A percentile compares a stretch with the other conserved stretches of the same genome.
These are phyloP conservation scores for Elysia chlorotica DNA, from an alignment of 1,140 invertebrate genomes.

Conservation along the genomic window DNA sequence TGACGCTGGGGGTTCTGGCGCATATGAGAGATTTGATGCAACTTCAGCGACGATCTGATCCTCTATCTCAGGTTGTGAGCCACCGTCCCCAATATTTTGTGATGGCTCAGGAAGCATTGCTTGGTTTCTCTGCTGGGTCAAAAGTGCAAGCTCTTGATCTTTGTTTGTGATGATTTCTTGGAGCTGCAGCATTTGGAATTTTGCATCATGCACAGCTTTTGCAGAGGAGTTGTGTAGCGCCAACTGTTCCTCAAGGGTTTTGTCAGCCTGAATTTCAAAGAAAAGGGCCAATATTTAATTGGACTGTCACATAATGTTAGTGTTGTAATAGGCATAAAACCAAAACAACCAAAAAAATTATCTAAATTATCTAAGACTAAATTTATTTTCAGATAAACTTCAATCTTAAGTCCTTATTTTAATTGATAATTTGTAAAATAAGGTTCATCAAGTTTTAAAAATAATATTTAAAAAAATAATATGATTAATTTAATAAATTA, in stretches of 20 bases:
- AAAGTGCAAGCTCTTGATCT: not conserved
- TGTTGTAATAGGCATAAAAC: too few species aligned
- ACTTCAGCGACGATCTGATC: not conserved
- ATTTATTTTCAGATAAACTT: not conserved
- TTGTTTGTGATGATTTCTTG: conserved; percentile 14
- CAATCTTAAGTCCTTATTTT: not conserved
- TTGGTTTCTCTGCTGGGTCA: not conserved
- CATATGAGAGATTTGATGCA: not conserved
- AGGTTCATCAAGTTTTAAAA: too few species aligned
- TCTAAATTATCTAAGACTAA: conserved; percentile 25
- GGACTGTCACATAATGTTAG: too few species aligned
- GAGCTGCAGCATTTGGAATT: conserved; percentile 19
- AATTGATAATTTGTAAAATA: not conserved
- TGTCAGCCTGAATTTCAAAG: conserved; percentile 49
- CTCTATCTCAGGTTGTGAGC: not conserved
- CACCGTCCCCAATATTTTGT: not conserved
- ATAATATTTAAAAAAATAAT: too few species aligned
- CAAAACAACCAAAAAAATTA: too few species aligned
- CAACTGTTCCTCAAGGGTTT: conserved; percentile 37
- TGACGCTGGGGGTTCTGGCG: not conserved
- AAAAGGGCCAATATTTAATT: too few species aligned
- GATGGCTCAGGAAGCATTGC: not conserved
- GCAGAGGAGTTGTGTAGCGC: conserved; percentile 11
- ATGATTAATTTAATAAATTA: too few species aligned
- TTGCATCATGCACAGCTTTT: not conserved